phyloP scores from a whole-genome alignment of 2,113 vertebrate genomes.

The Sprattus sprattus region DNA sequence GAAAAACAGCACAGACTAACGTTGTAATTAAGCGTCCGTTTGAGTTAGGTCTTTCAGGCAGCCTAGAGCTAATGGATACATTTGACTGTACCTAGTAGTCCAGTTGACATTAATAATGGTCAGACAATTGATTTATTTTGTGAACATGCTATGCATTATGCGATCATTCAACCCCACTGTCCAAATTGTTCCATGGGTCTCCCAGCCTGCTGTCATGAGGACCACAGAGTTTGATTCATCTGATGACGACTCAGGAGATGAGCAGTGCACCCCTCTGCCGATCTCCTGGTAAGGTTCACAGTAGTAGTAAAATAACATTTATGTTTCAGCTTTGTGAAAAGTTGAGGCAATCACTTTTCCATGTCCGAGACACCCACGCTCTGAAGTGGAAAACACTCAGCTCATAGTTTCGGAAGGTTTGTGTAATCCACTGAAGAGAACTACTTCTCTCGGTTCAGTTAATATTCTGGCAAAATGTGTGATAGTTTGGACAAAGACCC shows the following conservation, averaged over 20 bases:
- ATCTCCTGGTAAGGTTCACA: conserved; percentile 78
- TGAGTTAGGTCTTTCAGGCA: no score
- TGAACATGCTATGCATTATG: no score
- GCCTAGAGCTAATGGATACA: no score
- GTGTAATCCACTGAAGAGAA: neutral
- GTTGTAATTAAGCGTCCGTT: no score
- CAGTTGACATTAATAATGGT: no score
- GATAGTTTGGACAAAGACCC: no score
- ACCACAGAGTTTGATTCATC: conserved; percentile 81
- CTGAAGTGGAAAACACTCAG: neutral
- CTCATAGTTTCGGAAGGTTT: no score
- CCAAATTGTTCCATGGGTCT: neutral
- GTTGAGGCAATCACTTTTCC: neutral
- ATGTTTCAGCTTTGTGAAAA: neutral
- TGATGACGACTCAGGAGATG: conserved; percentile 76
- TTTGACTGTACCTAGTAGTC: no score
- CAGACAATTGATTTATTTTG: no score
- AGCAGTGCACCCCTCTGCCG: conserved; percentile 70
- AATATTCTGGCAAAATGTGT: no score
- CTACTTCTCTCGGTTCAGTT: no score
- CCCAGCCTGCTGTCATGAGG: conserved; percentile 58
- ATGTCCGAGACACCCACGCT: neutral
- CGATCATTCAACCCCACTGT: neutral
- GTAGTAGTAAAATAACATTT: neutral
- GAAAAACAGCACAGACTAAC: no score